These are phyloP conservation scores for Stegodyphus dumicola DNA, from an alignment of 1,140 invertebrate genomes.

Conservation along the genomic window DNA sequence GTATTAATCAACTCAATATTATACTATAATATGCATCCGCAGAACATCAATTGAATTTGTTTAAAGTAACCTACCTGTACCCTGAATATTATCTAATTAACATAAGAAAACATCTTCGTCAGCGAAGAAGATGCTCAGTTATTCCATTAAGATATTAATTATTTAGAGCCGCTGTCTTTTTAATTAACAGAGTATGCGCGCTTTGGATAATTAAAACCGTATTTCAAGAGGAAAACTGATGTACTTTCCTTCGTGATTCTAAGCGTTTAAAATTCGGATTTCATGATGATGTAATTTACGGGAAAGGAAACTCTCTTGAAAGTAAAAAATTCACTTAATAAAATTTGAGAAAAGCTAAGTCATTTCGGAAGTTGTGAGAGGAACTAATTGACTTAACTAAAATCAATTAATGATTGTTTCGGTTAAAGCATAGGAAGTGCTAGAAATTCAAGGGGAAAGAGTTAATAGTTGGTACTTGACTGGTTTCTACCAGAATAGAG, in stretches of 20 bases:
- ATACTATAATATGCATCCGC: no score
- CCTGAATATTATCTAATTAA: no score
- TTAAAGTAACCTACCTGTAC: no score
- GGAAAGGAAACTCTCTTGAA: background rate
- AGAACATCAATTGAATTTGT: no score
- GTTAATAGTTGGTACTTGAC: slow-evolving; percentile 30
- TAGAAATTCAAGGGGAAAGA: background rate
- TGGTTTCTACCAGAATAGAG: background rate
- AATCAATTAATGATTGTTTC: slow-evolving; percentile 44
- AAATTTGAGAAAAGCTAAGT: slow-evolving; percentile 2
- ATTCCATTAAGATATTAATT: background rate
- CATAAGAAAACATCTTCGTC: no score
- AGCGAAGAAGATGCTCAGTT: background rate
- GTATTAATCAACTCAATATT: no score
- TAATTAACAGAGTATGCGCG: background rate
- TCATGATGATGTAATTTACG: background rate
- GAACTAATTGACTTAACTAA: slow-evolving; percentile 39
- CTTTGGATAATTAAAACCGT: slow-evolving; percentile 1
- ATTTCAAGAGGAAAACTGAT: background rate
- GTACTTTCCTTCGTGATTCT: background rate
- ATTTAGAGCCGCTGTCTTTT: background rate
- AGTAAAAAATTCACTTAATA: slow-evolving; percentile 2
- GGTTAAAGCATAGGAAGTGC: slow-evolving; percentile 31
- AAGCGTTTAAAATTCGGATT: background rate
- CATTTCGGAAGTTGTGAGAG: slow-evolving; percentile 16